A percentile compares a stretch with the other conserved stretches of the same genome.
phyloP scores from a whole-genome alignment of 1,140 invertebrate species.

The Pinna nobilis region DNA sequence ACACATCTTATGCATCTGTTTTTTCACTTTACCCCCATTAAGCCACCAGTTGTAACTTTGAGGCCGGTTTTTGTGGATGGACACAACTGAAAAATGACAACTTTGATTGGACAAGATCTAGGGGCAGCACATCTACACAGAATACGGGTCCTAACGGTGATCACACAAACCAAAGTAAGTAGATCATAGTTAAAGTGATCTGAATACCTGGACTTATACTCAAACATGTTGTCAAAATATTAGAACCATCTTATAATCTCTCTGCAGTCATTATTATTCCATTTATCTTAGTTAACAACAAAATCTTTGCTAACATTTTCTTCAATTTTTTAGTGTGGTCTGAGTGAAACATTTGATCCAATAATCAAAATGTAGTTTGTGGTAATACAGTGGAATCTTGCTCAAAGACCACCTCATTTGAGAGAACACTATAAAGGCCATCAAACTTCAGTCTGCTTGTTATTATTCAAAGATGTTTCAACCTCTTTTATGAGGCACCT shows the following conservation, averaged over 20 bases:
- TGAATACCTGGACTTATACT: neutral
- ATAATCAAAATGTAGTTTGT: too few species aligned
- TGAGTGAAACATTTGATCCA: neutral
- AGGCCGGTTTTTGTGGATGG: slow-evolving; percentile 84
- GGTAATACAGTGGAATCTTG: too few species aligned
- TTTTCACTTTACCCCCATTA: too few species aligned
- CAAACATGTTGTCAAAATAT: neutral
- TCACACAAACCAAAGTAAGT: slow-evolving; percentile 57
- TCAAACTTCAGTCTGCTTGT: too few species aligned
- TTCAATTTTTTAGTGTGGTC: neutral
- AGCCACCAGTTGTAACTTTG: slow-evolving; percentile 81
- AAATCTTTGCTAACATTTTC: neutral
- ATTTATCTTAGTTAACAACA: neutral
- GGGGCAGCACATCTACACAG: slow-evolving; percentile 77
- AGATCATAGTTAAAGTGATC: neutral
- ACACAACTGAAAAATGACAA: slow-evolving; percentile 82
- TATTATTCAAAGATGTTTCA: too few species aligned
- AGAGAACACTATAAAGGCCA: too few species aligned
- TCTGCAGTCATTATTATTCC: neutral
- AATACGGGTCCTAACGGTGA: slow-evolving; percentile 55
- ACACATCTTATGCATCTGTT: too few species aligned
- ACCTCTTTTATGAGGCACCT: too few species aligned
- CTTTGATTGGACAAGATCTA: slow-evolving; percentile 84
- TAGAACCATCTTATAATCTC: neutral
- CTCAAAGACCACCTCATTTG: too few species aligned